phyloP scores from a whole-genome alignment of 2,113 vertebrate species.

The Turdus rufiventris region DNA sequence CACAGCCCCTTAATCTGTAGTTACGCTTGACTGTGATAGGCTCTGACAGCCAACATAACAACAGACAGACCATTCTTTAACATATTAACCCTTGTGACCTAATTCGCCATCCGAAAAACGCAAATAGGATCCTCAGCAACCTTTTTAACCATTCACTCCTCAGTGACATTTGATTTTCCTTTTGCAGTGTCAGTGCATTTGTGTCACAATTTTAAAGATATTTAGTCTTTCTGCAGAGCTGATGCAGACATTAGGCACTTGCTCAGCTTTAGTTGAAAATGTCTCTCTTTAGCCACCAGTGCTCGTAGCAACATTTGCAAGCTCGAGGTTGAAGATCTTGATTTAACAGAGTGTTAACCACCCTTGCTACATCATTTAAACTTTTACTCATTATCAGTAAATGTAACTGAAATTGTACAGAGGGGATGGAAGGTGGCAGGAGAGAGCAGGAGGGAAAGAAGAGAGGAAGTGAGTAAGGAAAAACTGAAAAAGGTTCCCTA shows the following conservation, averaged over 20 bases:
- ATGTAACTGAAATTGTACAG: background rate
- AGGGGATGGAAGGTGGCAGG: background rate
- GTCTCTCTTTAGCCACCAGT: conserved; percentile 49
- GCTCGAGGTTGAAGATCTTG: conserved; percentile 29
- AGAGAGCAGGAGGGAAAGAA: background rate
- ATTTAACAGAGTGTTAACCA: conserved; percentile 22
- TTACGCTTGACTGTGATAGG: conserved; percentile 67
- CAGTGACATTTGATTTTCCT: conserved; percentile 37
- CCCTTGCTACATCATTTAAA: background rate
- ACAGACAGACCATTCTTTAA: conserved; percentile 63
- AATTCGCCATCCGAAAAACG: conserved; percentile 62
- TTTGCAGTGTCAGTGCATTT: background rate
- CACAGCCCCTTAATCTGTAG: conserved; percentile 52
- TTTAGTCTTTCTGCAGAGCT: conserved; percentile 41
- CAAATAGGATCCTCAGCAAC: conserved; percentile 30
- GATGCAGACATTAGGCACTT: conserved; percentile 30
- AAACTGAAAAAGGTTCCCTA: background rate
- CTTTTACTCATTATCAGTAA: conserved; percentile 30
- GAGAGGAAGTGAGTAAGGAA: background rate
- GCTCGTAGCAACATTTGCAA: conserved; percentile 38
- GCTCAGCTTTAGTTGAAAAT: conserved; percentile 49
- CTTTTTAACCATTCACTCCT: conserved; percentile 46
- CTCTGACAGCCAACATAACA: conserved; percentile 64
- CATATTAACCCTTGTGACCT: conserved; percentile 68
- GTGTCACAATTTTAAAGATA: conserved; percentile 48